Conservation (phyloP, 2,113 vertebrate species). For the Emydura subglobosa region DNA sequence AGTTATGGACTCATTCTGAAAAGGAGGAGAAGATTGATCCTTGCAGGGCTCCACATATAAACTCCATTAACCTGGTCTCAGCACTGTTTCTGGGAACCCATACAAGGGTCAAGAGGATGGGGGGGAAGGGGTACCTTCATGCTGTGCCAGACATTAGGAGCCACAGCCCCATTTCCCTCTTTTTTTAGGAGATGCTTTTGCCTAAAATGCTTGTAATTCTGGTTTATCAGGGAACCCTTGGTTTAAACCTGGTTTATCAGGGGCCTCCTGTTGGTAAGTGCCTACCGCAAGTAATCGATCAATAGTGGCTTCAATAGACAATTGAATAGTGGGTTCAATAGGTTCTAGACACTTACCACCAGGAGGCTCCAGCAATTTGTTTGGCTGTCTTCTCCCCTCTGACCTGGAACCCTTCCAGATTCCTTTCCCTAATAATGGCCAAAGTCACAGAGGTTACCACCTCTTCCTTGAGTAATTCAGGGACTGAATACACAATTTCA, state of each 20-base stretch:
- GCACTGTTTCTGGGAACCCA: background rate
- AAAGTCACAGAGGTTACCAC: background rate
- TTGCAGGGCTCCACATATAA: background rate
- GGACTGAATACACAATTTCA: background rate
- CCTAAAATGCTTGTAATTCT: background rate
- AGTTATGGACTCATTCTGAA: background rate
- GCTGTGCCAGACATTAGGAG: background rate
- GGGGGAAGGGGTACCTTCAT: background rate
- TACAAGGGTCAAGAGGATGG: background rate
- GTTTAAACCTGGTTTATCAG: too few species aligned
- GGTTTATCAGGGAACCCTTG: background rate
- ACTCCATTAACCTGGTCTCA: background rate
- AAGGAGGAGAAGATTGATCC: background rate
- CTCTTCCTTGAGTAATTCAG: background rate
- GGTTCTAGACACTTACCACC: background rate
- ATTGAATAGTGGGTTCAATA: too few species aligned
- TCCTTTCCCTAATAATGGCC: background rate
- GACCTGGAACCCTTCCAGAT: background rate
- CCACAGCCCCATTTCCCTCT: background rate
- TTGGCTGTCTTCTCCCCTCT: background rate
- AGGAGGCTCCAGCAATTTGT: background rate
- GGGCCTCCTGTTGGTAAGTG: too few species aligned
- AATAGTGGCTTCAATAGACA: too few species aligned
- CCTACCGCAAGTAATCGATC: too few species aligned
- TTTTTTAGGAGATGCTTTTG: background rate